Evolutionary conservation across 2,888 invertebrate species (phyloP).

Genomic region (Lutraria lutraria): DNA sequence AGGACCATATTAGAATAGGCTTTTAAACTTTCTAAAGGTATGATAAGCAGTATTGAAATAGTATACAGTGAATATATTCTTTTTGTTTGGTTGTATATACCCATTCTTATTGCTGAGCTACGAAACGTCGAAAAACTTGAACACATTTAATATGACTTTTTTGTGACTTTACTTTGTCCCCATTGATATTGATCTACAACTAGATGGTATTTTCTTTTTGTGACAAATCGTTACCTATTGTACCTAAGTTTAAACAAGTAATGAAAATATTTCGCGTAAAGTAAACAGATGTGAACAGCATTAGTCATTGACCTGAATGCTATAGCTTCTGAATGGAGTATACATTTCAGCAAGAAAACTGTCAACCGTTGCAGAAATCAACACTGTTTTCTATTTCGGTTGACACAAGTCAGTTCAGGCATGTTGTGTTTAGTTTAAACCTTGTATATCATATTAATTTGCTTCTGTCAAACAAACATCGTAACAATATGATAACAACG

Average conservation of each 20-base stretch:
- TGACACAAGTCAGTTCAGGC: not conserved
- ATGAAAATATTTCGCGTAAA: conserved; percentile 41
- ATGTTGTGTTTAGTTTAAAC: conserved; percentile 15
- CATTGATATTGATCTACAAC: conserved; percentile 46
- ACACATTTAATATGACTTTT: conserved; percentile 56
- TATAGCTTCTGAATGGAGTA: no score
- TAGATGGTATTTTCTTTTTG: conserved; percentile 15
- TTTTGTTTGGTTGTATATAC: conserved; percentile 13
- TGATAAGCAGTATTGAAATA: conserved; percentile 52
- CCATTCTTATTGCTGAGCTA: conserved; percentile 49
- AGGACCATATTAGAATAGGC: conserved; percentile 43
- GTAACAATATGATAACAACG: not conserved
- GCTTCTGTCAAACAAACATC: conserved; percentile 12
- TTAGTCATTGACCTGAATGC: conserved; percentile 47
- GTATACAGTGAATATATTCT: conserved; percentile 36
- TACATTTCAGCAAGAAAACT: conserved; percentile 38
- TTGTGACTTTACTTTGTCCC: conserved; percentile 42
- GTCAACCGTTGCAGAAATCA: conserved; percentile 47
- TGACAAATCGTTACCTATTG: conserved; percentile 56
- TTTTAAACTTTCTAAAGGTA: conserved; percentile 52
- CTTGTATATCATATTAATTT: not conserved
- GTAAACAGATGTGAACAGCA: conserved; percentile 46
- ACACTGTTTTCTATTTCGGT: conserved; percentile 22
- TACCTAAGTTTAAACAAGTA: conserved; percentile 31
- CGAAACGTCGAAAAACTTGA: conserved; percentile 31